A percentile compares a stretch with the other conserved stretches of the same genome.
Evolutionary conservation across 2,797 vertebrate species (phyloP).

Genomic region (Saxicola maurus): DNA sequence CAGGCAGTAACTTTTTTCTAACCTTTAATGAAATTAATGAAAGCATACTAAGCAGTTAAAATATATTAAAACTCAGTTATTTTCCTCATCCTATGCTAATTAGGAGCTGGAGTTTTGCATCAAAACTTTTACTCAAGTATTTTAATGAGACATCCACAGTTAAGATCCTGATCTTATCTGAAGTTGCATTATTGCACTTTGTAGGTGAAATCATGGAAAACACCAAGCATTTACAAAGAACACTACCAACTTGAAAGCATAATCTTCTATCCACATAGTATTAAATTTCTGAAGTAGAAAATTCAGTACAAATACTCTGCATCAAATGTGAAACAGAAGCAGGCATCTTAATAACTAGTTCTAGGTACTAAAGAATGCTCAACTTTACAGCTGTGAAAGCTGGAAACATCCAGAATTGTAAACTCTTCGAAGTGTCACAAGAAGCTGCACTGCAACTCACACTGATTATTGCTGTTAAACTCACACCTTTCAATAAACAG

Average conservation of each 20-base stretch:
- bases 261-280: not conserved
- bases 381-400: not conserved
- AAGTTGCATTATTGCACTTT: not conserved
- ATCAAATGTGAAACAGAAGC: not conserved
- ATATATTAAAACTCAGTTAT: not conserved
- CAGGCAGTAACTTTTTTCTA: not conserved
- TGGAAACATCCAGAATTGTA: not conserved
- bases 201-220: not conserved
- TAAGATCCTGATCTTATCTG: not conserved
- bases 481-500: not conserved
- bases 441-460: not conserved
- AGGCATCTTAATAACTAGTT: not conserved
- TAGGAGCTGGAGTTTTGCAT: not conserved
- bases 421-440: not conserved
- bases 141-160: not conserved
- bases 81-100: not conserved
- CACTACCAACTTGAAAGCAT: not conserved
- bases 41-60: not conserved
- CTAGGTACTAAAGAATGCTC: not conserved
- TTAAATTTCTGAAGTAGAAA: not conserved
- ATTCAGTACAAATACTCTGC: not conserved
- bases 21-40: rapidly evolving
- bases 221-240: not conserved
- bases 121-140: not conserved
- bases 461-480: not conserved